Conservation (phyloP, 2,888 invertebrate genomes). For the Spodoptera picta region DNA sequence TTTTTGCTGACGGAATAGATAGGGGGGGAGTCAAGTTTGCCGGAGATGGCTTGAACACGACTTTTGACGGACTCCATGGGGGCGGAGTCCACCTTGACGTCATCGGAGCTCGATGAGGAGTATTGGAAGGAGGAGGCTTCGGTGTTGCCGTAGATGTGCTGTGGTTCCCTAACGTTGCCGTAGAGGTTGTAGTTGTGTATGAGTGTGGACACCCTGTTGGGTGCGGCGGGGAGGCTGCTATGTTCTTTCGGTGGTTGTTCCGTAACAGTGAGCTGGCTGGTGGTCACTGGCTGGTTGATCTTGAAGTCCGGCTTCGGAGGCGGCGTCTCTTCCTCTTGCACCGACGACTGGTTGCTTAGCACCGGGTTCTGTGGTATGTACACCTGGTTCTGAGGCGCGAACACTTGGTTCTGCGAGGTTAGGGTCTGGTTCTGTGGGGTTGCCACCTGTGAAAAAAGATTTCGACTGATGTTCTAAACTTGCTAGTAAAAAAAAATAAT, state of each 20-base stretch:
- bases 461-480: slow-evolving; percentile 5
- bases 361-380: slow-evolving; percentile 65
- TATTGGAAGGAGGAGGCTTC: slow-evolving; percentile 68
- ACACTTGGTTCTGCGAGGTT: slow-evolving; percentile 68
- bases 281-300: slow-evolving; percentile 85
- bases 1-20: slow-evolving; percentile 85
- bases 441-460: slow-evolving; percentile 24
- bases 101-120: slow-evolving; percentile 75
- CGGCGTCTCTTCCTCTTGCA: slow-evolving; percentile 72
- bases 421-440: slow-evolving; percentile 65
- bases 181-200: slow-evolving; percentile 86
- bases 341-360: slow-evolving; percentile 70
- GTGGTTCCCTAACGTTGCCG: slow-evolving; percentile 80
- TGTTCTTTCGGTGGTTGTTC: slow-evolving; percentile 77
- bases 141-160: slow-evolving; percentile 84
- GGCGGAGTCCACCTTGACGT: slow-evolving; percentile 77
- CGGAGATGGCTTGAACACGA: slow-evolving; percentile 80
- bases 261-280: slow-evolving; percentile 62
- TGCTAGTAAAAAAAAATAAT: background rate
- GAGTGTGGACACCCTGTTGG: slow-evolving; percentile 82
- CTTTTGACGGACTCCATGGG: slow-evolving; percentile 83
- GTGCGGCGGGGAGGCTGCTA: slow-evolving; percentile 77
- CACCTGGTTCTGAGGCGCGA: slow-evolving; percentile 65
- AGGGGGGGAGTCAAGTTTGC: slow-evolving; percentile 79
- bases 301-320: slow-evolving; percentile 82